phyloP scores from a whole-genome alignment of 2,888 invertebrate species.

The Leucoma salicis region DNA sequence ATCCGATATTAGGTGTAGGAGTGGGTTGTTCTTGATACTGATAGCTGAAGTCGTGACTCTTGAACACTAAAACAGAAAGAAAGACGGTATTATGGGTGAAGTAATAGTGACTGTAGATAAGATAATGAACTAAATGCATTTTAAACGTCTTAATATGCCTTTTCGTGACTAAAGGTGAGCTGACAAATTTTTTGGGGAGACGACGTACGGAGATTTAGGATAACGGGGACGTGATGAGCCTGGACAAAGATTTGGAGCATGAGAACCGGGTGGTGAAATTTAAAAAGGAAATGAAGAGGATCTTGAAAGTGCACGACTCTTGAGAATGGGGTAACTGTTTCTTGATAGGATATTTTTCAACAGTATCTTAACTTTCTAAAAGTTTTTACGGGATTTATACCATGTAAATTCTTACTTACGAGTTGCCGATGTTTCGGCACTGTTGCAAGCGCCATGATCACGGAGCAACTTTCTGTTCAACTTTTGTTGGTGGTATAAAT shows the following conservation, averaged over 20 bases:
- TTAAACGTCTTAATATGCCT: constrained; percentile 79
- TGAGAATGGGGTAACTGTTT: constrained; percentile 12
- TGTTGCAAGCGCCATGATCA: no score
- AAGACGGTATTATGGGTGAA: constrained; percentile 77
- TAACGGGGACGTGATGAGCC: constrained; percentile 73
- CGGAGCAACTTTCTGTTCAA: no score
- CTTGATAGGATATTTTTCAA: no score
- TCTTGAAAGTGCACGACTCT: constrained; percentile 24
- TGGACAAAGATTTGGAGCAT: constrained; percentile 64
- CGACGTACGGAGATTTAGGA: constrained; percentile 55
- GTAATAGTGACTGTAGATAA: constrained; percentile 74
- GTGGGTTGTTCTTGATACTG: constrained; percentile 85
- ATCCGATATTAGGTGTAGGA: constrained; percentile 93
- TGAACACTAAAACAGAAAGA: constrained; percentile 91
- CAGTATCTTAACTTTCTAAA: no score
- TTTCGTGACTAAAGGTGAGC: constrained; percentile 78
- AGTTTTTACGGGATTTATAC: no score
- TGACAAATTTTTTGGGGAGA: constrained; percentile 75
- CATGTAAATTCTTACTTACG: no score
- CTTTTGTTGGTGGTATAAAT: no score
- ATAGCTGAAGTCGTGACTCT: constrained; percentile 87
- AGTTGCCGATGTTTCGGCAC: no score
- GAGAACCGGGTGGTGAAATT: constrained; percentile 59
- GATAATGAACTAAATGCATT: constrained; percentile 79
- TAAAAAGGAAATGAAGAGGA: constrained; percentile 46